A percentile compares a stretch with the other conserved stretches of the same genome.
phyloP scores from a whole-genome alignment of 2,888 invertebrate species.

The Bugulina stolonifera region DNA sequence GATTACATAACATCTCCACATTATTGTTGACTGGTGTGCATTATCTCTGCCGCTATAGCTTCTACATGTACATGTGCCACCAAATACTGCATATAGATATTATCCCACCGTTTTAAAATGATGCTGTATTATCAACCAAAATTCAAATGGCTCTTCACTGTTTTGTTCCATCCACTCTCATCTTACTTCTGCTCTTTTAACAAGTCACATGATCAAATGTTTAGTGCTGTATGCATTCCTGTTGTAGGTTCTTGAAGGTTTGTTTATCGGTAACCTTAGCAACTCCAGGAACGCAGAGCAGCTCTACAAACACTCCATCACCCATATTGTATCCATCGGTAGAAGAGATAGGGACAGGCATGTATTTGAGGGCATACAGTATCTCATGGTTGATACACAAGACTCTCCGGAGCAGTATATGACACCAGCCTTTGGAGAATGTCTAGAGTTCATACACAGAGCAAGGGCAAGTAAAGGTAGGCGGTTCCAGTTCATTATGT shows the following conservation, averaged over 20 bases:
- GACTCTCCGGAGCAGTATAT: background rate
- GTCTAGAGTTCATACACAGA: conserved; percentile 21
- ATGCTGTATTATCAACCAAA: too few relatives aligned
- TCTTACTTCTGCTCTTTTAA: too few relatives aligned
- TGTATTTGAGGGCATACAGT: background rate
- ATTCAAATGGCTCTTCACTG: too few relatives aligned
- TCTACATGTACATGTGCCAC: too few relatives aligned
- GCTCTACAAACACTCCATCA: conserved; percentile 3
- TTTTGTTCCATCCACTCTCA: too few relatives aligned
- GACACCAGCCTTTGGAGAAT: conserved; percentile 13
- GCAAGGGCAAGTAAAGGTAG: conserved; percentile 1
- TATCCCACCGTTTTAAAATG: too few relatives aligned
- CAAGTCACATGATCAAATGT: too few relatives aligned
- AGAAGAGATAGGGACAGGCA: background rate
- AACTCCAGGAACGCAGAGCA: background rate
- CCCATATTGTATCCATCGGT: background rate
- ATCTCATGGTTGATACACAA: background rate
- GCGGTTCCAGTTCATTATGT: background rate
- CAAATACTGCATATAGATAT: too few relatives aligned
- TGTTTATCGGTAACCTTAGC: background rate
- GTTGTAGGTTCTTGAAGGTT: background rate
- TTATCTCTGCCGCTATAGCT: too few relatives aligned
- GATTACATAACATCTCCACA: too few relatives aligned
- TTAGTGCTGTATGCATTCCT: too few relatives aligned
- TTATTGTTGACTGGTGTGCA: too few relatives aligned